A percentile compares a stretch with the other conserved stretches of the same genome.
Conservation (phyloP, 2,113 vertebrate genomes). For the Marmota monax region DNA sequence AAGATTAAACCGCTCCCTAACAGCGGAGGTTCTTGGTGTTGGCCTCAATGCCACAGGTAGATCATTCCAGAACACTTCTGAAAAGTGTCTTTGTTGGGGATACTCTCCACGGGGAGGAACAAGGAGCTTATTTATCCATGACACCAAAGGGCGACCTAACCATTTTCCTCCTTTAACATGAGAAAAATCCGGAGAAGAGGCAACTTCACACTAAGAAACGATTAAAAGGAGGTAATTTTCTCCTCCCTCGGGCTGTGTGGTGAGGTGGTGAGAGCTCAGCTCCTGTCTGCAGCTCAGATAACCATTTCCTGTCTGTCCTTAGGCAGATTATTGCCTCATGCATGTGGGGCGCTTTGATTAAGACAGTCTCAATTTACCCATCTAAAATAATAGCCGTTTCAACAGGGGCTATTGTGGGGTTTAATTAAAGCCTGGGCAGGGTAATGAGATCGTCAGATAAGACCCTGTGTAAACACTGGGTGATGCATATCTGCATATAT, state of each 20-base stretch:
- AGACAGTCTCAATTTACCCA: conserved; percentile 74
- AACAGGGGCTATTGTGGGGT: conserved; percentile 51
- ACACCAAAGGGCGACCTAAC: neutral
- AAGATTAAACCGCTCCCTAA: conserved; percentile 39
- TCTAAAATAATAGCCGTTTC: conserved; percentile 77
- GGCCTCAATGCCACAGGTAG: conserved; percentile 29
- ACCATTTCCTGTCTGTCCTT: conserved; percentile 75
- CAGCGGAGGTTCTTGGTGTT: conserved; percentile 10
- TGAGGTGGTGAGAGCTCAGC: conserved; percentile 9
- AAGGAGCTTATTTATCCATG: conserved; percentile 43
- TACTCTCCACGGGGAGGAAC: neutral
- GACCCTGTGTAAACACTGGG: conserved; percentile 60
- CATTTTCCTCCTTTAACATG: neutral
- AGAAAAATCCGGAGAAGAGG: conserved; percentile 13
- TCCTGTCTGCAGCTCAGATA: conserved; percentile 53
- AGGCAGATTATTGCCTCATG: conserved; percentile 78
- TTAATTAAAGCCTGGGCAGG: conserved; percentile 74
- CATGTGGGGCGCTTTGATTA: conserved; percentile 65
- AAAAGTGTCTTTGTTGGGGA: conserved; percentile 58
- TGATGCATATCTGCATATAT: conserved; percentile 5
- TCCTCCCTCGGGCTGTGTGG: conserved; percentile 61
- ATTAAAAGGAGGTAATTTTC: conserved; percentile 67
- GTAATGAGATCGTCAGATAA: conserved; percentile 80
- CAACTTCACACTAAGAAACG: neutral
- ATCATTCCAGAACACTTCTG: neutral